phyloP scores from a whole-genome alignment of 2,888 invertebrate genomes.

The Mythimna pallens region DNA sequence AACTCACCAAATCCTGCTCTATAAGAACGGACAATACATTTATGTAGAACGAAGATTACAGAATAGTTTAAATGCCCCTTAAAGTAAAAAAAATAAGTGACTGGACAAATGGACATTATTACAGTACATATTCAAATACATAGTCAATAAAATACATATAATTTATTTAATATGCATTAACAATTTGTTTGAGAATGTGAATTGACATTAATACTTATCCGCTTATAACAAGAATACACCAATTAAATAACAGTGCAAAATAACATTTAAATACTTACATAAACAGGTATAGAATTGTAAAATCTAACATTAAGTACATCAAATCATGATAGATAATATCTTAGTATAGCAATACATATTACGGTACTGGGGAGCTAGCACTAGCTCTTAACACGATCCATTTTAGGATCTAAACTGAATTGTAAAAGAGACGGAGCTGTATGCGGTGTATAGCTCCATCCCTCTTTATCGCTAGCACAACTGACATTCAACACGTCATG shows the following conservation, averaged over 20 bases:
- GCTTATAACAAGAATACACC: slow-evolving; percentile 56
- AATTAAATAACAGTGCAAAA: slow-evolving; percentile 62
- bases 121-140: slow-evolving; percentile 8
- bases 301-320: slow-evolving; percentile 56
- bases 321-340: slow-evolving; percentile 39
- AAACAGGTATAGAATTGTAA: slow-evolving; percentile 49
- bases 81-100: slow-evolving; percentile 5
- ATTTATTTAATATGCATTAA: slow-evolving; percentile 39
- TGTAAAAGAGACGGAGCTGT: too few relatives aligned
- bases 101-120: slow-evolving; percentile 13
- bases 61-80: neutral
- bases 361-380: neutral
- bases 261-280: slow-evolving; percentile 57
- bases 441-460: too few relatives aligned
- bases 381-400: too few relatives aligned
- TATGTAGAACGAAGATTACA: neutral
- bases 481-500: too few relatives aligned
- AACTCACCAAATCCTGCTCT: neutral
- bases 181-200: slow-evolving; percentile 56
- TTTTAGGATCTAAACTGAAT: too few relatives aligned
- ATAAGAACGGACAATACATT: neutral
- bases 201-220: slow-evolving; percentile 61
- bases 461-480: too few relatives aligned
- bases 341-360: slow-evolving; percentile 28
- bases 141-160: slow-evolving; percentile 29